These are phyloP conservation scores for Vimba vimba DNA, from an alignment of 2,113 vertebrate genomes.

Conservation along the genomic window DNA sequence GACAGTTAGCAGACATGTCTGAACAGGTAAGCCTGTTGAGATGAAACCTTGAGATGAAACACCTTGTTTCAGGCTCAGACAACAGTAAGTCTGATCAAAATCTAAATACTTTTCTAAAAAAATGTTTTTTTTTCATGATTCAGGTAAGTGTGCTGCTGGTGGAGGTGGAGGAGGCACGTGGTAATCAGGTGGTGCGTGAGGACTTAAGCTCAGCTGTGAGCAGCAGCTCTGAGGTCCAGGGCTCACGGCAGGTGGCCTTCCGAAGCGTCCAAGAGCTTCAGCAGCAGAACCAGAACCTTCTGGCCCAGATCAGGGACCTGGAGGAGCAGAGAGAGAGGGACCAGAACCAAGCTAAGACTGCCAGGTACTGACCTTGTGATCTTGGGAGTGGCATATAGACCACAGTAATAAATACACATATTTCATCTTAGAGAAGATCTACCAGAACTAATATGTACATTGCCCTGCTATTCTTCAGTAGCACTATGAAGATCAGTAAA, in stretches of 20 bases:
- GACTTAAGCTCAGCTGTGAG: constrained; percentile 84
- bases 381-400: too few species aligned
- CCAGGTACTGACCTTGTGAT: constrained; percentile 73
- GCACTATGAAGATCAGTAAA: background rate
- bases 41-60: background rate
- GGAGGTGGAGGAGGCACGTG: constrained; percentile 91
- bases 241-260: constrained; percentile 84
- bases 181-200: constrained; percentile 86
- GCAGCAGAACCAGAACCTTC: constrained; percentile 89
- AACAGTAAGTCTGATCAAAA: background rate
- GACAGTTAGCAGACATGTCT: constrained; percentile 88
- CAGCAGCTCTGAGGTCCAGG: constrained; percentile 87
- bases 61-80: background rate
- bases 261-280: constrained; percentile 93
- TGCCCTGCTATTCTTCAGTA: background rate
- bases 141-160: constrained; percentile 89
- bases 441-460: too few species aligned
- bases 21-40: constrained; percentile 77
- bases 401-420: too few species aligned
- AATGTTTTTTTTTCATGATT: background rate
- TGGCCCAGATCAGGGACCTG: constrained; percentile 85
- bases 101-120: background rate
- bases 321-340: constrained; percentile 86
- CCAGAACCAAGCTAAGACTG: constrained; percentile 80
- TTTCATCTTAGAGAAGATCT: background rate